phyloP scores from a whole-genome alignment of 2,888 invertebrate genomes.

The Orthosia cruda region DNA sequence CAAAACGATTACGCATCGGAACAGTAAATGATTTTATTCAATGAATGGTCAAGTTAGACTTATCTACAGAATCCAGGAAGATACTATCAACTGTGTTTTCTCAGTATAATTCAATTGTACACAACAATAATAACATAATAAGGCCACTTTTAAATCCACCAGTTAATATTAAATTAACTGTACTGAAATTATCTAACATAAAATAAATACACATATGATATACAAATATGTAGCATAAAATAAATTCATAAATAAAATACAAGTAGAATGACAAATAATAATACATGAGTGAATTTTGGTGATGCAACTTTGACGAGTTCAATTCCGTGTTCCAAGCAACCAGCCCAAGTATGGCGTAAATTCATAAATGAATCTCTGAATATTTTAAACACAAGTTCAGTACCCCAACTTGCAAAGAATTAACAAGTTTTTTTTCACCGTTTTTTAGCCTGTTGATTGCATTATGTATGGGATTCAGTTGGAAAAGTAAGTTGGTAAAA shows the following conservation, averaged over 20 bases:
- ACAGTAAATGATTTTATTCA: neutral
- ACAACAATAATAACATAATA: too few relatives aligned
- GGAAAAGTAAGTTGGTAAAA: slow-evolving; percentile 1
- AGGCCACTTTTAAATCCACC: neutral
- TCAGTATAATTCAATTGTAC: neutral
- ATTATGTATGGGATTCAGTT: slow-evolving; percentile 57
- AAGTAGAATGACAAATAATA: slow-evolving; percentile 23
- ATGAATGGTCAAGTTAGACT: neutral
- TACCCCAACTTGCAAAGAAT: slow-evolving; percentile 35
- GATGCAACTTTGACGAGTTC: slow-evolving; percentile 47
- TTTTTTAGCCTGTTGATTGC: slow-evolving; percentile 55
- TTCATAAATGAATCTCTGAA: slow-evolving; percentile 59
- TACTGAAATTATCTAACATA: neutral
- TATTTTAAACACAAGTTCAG: slow-evolving; percentile 58
- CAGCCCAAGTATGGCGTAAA: slow-evolving; percentile 44
- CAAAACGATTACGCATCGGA: neutral
- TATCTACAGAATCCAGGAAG: neutral
- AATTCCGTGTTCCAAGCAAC: slow-evolving; percentile 25
- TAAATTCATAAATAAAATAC: neutral
- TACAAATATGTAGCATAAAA: neutral
- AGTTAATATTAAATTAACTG: neutral
- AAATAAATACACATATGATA: too few relatives aligned
- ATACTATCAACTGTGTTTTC: too few relatives aligned
- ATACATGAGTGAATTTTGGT: slow-evolving; percentile 28
- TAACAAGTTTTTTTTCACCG: slow-evolving; percentile 31